These are phyloP conservation scores for Anguilla marmorata DNA, from an alignment of 2,797 vertebrate genomes.

Conservation along the genomic window DNA sequence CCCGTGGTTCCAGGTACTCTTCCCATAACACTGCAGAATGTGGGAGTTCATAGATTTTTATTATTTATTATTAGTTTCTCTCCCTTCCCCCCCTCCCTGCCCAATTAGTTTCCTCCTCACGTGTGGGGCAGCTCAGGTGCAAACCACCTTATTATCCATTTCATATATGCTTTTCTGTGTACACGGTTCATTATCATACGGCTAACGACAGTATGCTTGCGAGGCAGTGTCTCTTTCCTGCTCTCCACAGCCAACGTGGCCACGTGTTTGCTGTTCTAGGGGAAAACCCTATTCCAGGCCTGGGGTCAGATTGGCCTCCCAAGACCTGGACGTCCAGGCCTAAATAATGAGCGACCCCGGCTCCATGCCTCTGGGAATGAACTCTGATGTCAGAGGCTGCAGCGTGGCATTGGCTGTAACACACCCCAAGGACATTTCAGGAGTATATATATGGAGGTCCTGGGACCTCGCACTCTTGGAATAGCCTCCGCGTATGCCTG, in stretches of 20 bases:
- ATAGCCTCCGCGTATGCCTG: background rate
- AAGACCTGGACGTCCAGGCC: background rate
- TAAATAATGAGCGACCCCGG: background rate
- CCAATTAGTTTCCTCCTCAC: no score
- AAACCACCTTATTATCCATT: no score
- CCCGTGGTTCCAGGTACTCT: no score
- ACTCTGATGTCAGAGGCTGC: background rate
- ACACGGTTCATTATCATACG: background rate
- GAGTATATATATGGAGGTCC: background rate
- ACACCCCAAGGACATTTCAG: background rate
- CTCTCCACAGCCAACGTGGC: background rate
- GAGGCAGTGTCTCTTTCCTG: background rate
- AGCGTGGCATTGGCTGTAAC: background rate
- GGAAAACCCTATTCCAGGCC: background rate
- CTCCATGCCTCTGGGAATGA: background rate
- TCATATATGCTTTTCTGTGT: background rate
- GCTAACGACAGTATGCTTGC: background rate
- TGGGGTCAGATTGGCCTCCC: background rate
- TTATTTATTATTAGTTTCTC: no score
- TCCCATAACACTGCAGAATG: no score
- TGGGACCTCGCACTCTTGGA: background rate
- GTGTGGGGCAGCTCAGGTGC: no score
- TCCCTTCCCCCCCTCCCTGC: no score
- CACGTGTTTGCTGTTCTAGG: background rate
- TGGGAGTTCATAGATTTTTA: no score